phyloP scores from a whole-genome alignment of 2,113 vertebrate species.

The Ameiurus melas region DNA sequence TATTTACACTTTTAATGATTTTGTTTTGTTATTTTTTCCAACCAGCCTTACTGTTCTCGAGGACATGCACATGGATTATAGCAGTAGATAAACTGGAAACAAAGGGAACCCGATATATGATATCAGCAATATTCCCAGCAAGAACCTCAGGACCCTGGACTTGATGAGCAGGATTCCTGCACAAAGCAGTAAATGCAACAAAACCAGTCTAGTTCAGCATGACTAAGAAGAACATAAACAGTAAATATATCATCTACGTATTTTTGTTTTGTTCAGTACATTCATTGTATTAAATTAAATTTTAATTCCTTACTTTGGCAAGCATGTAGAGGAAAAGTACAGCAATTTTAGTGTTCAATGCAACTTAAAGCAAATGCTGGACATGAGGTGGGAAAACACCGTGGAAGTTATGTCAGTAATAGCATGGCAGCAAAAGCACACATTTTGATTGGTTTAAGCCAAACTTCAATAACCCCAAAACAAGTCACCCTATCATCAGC shows the following conservation, averaged over 20 bases:
- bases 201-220: neutral
- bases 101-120: neutral
- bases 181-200: neutral
- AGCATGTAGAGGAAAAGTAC: neutral
- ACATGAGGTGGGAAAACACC: neutral
- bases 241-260: neutral
- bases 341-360: neutral
- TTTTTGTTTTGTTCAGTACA: neutral
- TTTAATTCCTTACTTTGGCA: neutral
- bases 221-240: neutral
- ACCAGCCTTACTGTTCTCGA: neutral
- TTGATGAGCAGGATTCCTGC: neutral
- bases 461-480: neutral
- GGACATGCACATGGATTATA: neutral
- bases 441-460: neutral
- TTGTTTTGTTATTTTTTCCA: neutral
- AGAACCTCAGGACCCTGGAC: neutral
- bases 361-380: neutral
- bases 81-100: too few species aligned
- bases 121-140: neutral
- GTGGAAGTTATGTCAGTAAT: neutral
- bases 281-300: neutral
- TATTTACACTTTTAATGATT: neutral
- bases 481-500: neutral
- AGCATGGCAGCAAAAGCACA: neutral